Evolutionary conservation across 92 coral and sea anemone genomes (phyloP).

Genomic region (Anthopleura xanthogrammica): DNA sequence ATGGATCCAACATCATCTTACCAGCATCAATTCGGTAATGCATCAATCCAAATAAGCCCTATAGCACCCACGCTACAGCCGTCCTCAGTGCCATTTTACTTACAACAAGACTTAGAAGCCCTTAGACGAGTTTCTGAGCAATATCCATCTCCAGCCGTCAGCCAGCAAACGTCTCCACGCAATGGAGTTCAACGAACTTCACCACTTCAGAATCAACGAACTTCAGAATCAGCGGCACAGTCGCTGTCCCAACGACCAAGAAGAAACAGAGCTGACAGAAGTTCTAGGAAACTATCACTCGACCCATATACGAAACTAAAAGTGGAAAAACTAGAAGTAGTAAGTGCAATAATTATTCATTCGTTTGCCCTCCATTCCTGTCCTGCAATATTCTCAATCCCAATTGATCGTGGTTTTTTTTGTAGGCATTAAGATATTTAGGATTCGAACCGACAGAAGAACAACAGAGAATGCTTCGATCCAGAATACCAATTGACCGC

Average conservation of each 20-base stretch:
- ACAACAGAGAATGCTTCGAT: constrained; percentile 77
- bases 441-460: constrained; percentile 88
- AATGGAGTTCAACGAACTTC: constrained; percentile 39
- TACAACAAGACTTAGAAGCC: constrained; percentile 92
- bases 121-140: constrained; percentile 71
- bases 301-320: constrained; percentile 87
- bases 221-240: constrained; percentile 12
- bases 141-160: constrained; percentile 41
- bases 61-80: constrained; percentile 73
- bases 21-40: constrained; percentile 23
- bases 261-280: constrained; percentile 59
- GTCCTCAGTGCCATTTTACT: constrained; percentile 88
- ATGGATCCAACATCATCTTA: not conserved
- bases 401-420: constrained; percentile 3
- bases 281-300: constrained; percentile 82
- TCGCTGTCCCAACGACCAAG: constrained; percentile 45
- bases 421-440: constrained; percentile 87
- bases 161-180: constrained; percentile 45
- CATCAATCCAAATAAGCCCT: constrained; percentile 70
- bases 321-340: constrained; percentile 96
- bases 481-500: constrained; percentile 72
- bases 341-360: constrained; percentile 26
- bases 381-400: not conserved
- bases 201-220: too few relatives aligned
- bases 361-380: not conserved